Base-by-base conservation (phyloP, 1,140 invertebrate genomes). In the Druon quercuslanigerum region DNA sequence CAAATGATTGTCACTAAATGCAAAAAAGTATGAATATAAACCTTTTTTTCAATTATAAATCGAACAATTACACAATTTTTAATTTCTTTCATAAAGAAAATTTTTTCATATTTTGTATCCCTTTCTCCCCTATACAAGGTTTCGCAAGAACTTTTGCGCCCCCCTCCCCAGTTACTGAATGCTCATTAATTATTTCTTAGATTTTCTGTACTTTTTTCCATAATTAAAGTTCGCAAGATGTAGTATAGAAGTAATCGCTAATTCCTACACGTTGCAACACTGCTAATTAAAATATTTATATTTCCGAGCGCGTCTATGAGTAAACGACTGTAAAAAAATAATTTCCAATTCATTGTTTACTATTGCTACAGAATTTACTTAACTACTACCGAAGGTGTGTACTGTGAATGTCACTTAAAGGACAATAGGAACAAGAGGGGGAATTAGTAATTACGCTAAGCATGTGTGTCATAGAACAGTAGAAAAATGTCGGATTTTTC, bases 261-360 rank as follows among this genome's bases (percentile, higher is more conserved):
- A 66, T 66, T 66, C 40, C 57, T 33, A 66, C 57, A 66, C 57
- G 57, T 66, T 66, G 57, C 57, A 25, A 66, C 20, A 66, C 57
- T 66, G 13, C 40, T 66, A 66, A 66, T 66, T 66, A 33, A 66
- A 66, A 66, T 66, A 20, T 66, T 66, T 25, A 66, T 66, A 66
- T 66, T 40, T 66, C 57, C 20, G 16, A 33, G 57, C 57, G 57
- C 57, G 25, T 66, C 25, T 25, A 66, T 66, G 57, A 66, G 57
- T 66, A 66, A 66, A 66, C 57, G 57, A 25, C 57, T 25, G 20
- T 66, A 66, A 66, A 66, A 66, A 66, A 66, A 66, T 66, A 60
- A 60, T 60, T 60, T 66, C 20, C 57, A 66, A 66, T 66, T 66
- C 57, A 66, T 66, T 66, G 57, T 66, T 66, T 66, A 25, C 57